Conservation (phyloP, 2,797 vertebrate species). For the Triplophysa bombifrons region DNA sequence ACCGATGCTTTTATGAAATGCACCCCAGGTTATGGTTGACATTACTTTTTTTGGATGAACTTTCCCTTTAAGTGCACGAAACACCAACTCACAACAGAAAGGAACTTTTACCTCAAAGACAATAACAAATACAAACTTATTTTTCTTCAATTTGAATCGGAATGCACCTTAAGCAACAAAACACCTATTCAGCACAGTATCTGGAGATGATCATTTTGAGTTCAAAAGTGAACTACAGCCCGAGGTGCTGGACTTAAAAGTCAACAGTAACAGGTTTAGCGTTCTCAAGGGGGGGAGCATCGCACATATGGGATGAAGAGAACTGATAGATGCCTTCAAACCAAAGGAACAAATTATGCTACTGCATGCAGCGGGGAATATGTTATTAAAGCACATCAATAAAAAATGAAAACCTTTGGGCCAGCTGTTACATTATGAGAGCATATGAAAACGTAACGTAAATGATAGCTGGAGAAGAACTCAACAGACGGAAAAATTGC, state of each 20-base stretch:
- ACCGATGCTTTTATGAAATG: too few relatives aligned
- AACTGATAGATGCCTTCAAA: conserved; percentile 60
- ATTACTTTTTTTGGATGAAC: not conserved
- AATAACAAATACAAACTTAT: conserved; percentile 17
- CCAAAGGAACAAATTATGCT: conserved; percentile 57
- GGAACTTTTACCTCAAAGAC: conserved; percentile 13
- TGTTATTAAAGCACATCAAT: conserved; percentile 62
- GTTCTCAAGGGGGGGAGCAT: conserved; percentile 45
- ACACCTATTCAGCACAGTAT: conserved; percentile 25
- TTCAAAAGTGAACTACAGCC: conserved; percentile 39
- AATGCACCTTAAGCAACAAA: not conserved
- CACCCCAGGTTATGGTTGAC: too few relatives aligned
- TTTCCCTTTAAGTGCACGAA: too few relatives aligned
- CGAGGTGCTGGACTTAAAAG: conserved; percentile 55
- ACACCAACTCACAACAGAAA: not conserved
- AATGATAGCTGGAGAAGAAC: conserved; percentile 44
- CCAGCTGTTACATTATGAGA: conserved; percentile 56
- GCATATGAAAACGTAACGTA: conserved; percentile 49
- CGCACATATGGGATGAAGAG: conserved; percentile 49
- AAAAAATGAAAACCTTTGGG: conserved; percentile 60
- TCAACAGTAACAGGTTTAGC: conserved; percentile 59
- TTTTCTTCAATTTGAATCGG: conserved; percentile 19
- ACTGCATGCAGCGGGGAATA: conserved; percentile 50
- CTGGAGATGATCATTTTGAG: conserved; percentile 35
- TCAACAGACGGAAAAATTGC: conserved; percentile 50